Evolutionary conservation across 2,797 vertebrate genomes (phyloP).

Genomic region (Gymnothorax reevesii): DNA sequence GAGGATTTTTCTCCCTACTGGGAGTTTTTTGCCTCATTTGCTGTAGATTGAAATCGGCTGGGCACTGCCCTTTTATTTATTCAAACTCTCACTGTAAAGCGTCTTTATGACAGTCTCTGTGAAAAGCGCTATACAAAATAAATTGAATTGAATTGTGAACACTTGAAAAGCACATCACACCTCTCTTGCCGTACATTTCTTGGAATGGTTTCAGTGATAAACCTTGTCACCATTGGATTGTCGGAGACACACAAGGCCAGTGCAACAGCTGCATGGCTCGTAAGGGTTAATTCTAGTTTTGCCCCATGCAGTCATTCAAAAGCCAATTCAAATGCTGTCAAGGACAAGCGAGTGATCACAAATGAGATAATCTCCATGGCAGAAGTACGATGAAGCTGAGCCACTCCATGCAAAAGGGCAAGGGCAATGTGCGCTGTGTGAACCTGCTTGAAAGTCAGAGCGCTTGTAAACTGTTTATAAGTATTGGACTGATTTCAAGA

Average conservation of each 20-base stretch:
- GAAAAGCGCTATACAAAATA: no score
- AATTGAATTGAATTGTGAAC: constrained; percentile 1
- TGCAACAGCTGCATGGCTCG: not conserved
- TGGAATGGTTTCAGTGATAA: not conserved
- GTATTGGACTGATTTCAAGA: constrained; percentile 24
- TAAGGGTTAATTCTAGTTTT: not conserved
- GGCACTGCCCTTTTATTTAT: no score
- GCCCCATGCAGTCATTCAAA: not conserved
- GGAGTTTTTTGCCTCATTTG: no score
- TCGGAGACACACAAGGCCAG: constrained; percentile 20
- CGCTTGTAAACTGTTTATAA: constrained; percentile 19
- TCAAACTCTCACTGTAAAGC: no score
- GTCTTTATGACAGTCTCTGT: no score
- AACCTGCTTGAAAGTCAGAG: not conserved
- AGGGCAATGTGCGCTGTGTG: not conserved
- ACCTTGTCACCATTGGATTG: not conserved
- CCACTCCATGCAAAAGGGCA: not conserved
- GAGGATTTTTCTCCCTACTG: no score
- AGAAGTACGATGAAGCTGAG: not conserved
- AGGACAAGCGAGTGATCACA: not conserved
- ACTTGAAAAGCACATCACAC: constrained; percentile 21
- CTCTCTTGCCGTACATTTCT: constrained; percentile 1
- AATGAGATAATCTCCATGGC: not conserved
- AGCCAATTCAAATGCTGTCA: not conserved
- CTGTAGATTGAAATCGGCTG: no score